Conservation (phyloP, 2,113 vertebrate genomes). For the Oncorhynchus masou region DNA sequence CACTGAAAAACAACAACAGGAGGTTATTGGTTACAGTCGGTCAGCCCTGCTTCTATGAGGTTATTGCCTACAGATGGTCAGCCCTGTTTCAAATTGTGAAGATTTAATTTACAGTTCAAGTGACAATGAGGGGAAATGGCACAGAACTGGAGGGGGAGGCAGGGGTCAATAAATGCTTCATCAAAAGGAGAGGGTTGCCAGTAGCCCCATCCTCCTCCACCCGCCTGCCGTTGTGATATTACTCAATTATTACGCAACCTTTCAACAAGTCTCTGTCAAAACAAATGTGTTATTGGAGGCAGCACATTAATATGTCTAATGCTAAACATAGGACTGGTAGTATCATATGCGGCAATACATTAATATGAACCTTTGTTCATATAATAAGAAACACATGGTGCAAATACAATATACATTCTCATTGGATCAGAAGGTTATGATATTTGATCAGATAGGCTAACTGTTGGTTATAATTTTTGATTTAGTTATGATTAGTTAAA, state of each 20-base stretch:
- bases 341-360: neutral
- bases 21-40: too few species aligned
- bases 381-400: too few species aligned
- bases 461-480: too few species aligned
- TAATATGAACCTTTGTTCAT: too few species aligned
- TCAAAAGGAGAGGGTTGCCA: constrained; percentile 43
- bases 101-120: constrained; percentile 41
- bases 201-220: constrained; percentile 22
- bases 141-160: constrained; percentile 51
- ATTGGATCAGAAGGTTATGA: too few species aligned
- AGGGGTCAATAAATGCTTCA: constrained; percentile 51
- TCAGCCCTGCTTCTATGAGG: too few species aligned
- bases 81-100: constrained; percentile 38
- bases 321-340: neutral
- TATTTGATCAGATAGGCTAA: too few species aligned
- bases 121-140: constrained; percentile 62
- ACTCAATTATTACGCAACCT: constrained; percentile 23
- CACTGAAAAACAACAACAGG: too few species aligned
- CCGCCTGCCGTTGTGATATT: constrained; percentile 1
- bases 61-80: constrained; percentile 32
- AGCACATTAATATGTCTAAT: neutral
- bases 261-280: constrained; percentile 1
- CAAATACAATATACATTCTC: too few species aligned
- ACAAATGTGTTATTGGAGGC: constrained; percentile 15
- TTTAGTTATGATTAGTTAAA: too few species aligned